Percentiles rank a stretch among this genome's conserved stretches.
These are phyloP conservation scores for Neogale vison DNA, from an alignment of 2,113 vertebrate species.

Conservation along the genomic window DNA sequence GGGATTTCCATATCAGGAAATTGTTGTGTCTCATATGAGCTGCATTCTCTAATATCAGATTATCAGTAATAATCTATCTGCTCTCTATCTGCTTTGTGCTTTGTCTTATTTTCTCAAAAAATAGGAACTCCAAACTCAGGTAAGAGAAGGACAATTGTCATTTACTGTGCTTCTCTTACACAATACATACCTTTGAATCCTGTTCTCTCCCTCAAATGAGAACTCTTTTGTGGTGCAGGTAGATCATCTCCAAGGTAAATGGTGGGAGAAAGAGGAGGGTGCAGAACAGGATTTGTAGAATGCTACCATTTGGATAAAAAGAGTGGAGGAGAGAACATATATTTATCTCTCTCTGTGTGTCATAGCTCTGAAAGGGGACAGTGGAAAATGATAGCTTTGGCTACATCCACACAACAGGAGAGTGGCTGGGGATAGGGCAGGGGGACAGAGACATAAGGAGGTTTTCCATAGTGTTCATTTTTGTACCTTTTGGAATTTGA, in stretches of 20 bases:
- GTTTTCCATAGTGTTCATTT: background rate
- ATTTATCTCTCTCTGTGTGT: background rate
- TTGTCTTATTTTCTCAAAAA: background rate
- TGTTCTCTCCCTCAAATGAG: background rate
- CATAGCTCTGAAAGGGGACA: background rate
- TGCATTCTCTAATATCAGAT: background rate
- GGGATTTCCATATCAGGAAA: background rate
- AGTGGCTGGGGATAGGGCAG: background rate
- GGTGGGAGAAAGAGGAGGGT: background rate
- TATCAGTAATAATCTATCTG: background rate
- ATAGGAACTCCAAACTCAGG: background rate
- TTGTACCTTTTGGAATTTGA: background rate
- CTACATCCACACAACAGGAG: background rate
- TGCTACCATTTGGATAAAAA: background rate
- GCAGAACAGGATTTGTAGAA: background rate
- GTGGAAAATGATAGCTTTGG: accelerated
- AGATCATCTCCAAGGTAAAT: background rate
- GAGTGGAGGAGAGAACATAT: background rate
- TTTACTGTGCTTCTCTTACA: background rate
- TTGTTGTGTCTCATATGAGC: background rate
- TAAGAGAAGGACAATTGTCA: background rate
- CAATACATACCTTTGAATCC: background rate
- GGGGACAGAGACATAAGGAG: background rate
- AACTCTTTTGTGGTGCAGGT: background rate
- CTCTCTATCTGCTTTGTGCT: background rate